A percentile compares a stretch with the other conserved stretches of the same genome.
Conservation (phyloP, 2,113 vertebrate species). For the Trinectes maculatus region DNA sequence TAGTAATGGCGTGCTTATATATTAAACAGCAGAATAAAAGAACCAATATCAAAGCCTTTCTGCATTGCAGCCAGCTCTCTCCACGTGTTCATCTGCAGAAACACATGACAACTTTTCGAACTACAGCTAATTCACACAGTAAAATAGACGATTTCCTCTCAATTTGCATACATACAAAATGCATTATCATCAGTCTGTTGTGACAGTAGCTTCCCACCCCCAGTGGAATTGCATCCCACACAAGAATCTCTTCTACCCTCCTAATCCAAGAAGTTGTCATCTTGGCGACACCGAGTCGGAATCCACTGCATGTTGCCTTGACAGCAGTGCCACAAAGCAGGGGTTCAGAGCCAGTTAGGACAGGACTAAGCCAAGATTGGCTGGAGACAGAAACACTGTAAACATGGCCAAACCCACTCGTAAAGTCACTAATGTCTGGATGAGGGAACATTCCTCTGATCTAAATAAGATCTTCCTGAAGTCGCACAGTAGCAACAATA, state of each 20-base stretch:
- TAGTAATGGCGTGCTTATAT: slow-evolving; percentile 45
- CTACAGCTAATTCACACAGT: neutral
- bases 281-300: slow-evolving; percentile 54
- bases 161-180: slow-evolving; percentile 39
- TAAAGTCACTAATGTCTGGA: slow-evolving; percentile 36
- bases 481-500: no score
- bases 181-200: slow-evolving; percentile 24
- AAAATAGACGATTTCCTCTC: slow-evolving; percentile 31
- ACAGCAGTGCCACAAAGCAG: slow-evolving; percentile 56
- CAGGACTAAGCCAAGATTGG: slow-evolving; percentile 28
- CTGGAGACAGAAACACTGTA: slow-evolving; percentile 26
- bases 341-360: slow-evolving; percentile 33
- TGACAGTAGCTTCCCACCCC: slow-evolving; percentile 6
- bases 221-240: slow-evolving; percentile 19
- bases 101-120: slow-evolving; percentile 18
- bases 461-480: slow-evolving; percentile 21
- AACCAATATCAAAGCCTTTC: neutral
- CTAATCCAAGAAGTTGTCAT: slow-evolving; percentile 59
- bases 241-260: slow-evolving; percentile 4
- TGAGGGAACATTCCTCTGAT: slow-evolving; percentile 38
- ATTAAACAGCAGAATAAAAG: slow-evolving; percentile 19
- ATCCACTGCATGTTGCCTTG: slow-evolving; percentile 51
- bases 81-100: slow-evolving; percentile 6
- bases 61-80: slow-evolving; percentile 9
- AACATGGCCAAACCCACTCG: slow-evolving; percentile 28